Evolutionary conservation across 1,140 invertebrate genomes (phyloP).

Genomic region (Drosophila lowei): DNA sequence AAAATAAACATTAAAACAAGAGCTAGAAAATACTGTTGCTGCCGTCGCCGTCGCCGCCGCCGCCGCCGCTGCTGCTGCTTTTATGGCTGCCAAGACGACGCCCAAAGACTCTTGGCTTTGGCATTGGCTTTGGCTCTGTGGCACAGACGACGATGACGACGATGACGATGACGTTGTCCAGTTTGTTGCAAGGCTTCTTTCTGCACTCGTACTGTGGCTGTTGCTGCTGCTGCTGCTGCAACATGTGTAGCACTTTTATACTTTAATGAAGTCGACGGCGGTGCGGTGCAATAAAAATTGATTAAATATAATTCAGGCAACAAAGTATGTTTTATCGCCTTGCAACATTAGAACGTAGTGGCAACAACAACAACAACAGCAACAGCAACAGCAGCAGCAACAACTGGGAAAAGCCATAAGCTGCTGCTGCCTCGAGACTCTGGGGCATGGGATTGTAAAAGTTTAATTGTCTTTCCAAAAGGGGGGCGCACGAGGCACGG

Average conservation of each 20-base stretch:
- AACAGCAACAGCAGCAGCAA: no score
- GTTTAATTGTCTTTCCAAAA: conserved; percentile 62
- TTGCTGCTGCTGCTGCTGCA: conserved; percentile 30
- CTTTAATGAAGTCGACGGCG: conserved; percentile 73
- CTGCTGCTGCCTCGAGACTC: conserved; percentile 31
- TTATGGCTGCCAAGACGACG: conserved; percentile 72
- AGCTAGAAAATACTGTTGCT: conserved; percentile 61
- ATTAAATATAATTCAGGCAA: conserved; percentile 81
- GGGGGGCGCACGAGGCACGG: neutral
- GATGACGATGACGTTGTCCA: conserved; percentile 22
- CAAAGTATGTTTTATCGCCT: conserved; percentile 74
- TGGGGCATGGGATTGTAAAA: conserved; percentile 53
- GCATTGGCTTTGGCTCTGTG: no score
- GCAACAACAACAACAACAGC: no score
- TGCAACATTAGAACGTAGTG: conserved; percentile 57
- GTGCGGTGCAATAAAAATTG: conserved; percentile 74
- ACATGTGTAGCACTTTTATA: conserved; percentile 69
- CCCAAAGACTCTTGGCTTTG: neutral
- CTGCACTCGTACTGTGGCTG: conserved; percentile 12
- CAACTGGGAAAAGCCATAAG: conserved; percentile 42
- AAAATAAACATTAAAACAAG: conserved; percentile 81
- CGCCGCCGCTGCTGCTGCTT: conserved; percentile 49
- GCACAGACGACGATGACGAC: no score
- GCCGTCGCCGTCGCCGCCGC: no score
- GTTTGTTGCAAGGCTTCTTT: conserved; percentile 70